A percentile compares a stretch with the other conserved stretches of the same genome.
These are phyloP conservation scores for Mythimna pallens DNA, from an alignment of 2,888 invertebrate genomes.

Conservation along the genomic window DNA sequence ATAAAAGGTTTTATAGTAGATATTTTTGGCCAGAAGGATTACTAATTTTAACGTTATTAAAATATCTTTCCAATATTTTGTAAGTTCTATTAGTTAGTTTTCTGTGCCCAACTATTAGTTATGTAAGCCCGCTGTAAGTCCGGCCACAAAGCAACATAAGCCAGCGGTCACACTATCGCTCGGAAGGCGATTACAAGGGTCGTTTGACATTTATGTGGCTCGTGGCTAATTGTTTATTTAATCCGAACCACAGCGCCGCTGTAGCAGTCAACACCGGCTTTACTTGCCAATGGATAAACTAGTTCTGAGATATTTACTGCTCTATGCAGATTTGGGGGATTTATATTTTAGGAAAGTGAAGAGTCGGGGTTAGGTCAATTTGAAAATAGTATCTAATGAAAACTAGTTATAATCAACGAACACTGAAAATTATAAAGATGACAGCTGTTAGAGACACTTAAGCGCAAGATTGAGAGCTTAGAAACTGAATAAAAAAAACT, in stretches of 20 bases:
- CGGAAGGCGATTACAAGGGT: constrained; percentile 78
- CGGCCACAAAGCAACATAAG: constrained; percentile 59
- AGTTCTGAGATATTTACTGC: constrained; percentile 33
- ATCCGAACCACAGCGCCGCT: constrained; percentile 59
- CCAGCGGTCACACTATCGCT: constrained; percentile 68
- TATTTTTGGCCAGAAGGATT: no score
- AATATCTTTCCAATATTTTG: neutral
- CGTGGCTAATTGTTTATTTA: constrained; percentile 74
- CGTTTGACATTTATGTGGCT: constrained; percentile 74
- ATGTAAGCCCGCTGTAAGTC: constrained; percentile 49
- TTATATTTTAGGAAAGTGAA: neutral
- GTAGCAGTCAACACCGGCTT: constrained; percentile 59
- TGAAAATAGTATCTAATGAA: neutral
- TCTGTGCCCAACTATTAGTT: neutral
- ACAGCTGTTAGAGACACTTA: no score
- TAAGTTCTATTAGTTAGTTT: neutral
- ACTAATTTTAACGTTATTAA: no score
- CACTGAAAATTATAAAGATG: no score
- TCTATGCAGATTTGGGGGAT: constrained; percentile 44
- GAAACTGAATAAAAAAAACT: no score
- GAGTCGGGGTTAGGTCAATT: neutral
- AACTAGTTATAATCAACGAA: no score
- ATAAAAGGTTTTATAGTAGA: no score
- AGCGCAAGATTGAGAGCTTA: no score
- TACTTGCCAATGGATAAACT: constrained; percentile 51